Evolutionary conservation across 2,888 invertebrate genomes (phyloP), one percentile per base, ranked within the genome.

Genomic region (Amblyjoppa proteus): DNA sequence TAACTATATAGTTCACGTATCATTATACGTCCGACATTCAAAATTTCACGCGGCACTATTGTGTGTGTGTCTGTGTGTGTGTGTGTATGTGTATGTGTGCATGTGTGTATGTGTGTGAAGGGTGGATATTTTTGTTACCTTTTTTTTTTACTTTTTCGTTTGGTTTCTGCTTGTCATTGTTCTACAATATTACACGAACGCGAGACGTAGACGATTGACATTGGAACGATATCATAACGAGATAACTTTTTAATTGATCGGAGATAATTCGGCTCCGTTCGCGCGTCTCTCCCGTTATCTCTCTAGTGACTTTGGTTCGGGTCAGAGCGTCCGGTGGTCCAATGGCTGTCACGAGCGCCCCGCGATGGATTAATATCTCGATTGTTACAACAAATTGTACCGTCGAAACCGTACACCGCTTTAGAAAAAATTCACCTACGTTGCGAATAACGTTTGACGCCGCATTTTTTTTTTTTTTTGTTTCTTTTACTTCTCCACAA

Each of bases 1-100:
- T 92, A 93, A 88, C 90, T 88, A 90, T 89, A 87, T 90, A 85
- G 78, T 75, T 82, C 75, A 80, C 66, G 66, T 73, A 81, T 79
- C 75, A 66, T 76, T 56, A 45, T 82, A 58, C 69, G 58, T 78
- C 76, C 49, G 66, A 71, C 75, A 64, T 41, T 70, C 5, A 88
- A 91, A 92, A 89, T 89, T 89, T 91, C 87, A 90, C 90, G 89
- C 90, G 90, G 89, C 91, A 91, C 91, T 92, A 91, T 88, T 89
- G 84, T 88, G 89, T 85, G 87, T 89, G 51, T 80, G 71, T 87
- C 9, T 11, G 41, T 3, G 73, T 87, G 34, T 34, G 34, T 34
- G 6, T 4, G 34, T 34, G 34, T 34, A 4, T 4, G 34, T 34
- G 34, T 34, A 4, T 4, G 34, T 34, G 34, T 34, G 34, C 6